Conservation (phyloP, 2,113 vertebrate genomes). For the Amphiprion ocellaris region DNA sequence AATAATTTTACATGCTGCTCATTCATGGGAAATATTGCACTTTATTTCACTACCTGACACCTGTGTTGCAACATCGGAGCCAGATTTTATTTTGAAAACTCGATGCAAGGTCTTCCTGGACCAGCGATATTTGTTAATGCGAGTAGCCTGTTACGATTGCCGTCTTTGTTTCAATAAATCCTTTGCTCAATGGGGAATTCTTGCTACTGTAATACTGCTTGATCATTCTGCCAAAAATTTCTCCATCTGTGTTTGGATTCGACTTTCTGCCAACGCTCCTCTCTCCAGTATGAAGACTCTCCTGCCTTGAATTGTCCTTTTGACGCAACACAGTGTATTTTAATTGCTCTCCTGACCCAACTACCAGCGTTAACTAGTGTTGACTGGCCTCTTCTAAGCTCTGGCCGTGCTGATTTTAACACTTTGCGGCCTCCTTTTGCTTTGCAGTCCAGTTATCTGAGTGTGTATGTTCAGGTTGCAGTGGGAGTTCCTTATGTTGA, state of each 20-base stretch:
- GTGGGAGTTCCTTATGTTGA: constrained; percentile 61
- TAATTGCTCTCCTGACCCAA: constrained; percentile 5
- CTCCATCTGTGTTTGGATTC: neutral
- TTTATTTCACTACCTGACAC: neutral
- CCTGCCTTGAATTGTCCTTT: neutral
- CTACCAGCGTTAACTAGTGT: constrained; percentile 26
- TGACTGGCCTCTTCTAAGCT: constrained; percentile 18
- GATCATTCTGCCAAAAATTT: neutral
- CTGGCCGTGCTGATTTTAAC: constrained; percentile 36
- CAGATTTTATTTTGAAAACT: neutral
- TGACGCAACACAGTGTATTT: constrained; percentile 6
- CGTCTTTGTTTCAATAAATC: neutral
- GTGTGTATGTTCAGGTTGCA: constrained; percentile 28
- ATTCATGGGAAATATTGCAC: neutral
- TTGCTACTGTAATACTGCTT: neutral
- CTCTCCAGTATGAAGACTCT: neutral
- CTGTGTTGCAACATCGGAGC: neutral
- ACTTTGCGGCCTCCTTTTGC: constrained; percentile 15
- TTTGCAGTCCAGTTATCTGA: constrained; percentile 37
- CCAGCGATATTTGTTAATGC: neutral
- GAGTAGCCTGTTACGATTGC: neutral
- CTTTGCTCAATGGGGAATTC: neutral
- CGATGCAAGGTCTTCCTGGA: neutral
- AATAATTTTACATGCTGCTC: too few relatives aligned
- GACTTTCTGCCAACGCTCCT: neutral